Base-by-base conservation (phyloP, 1,140 invertebrate genomes). In the Hetaerina americana region DNA sequence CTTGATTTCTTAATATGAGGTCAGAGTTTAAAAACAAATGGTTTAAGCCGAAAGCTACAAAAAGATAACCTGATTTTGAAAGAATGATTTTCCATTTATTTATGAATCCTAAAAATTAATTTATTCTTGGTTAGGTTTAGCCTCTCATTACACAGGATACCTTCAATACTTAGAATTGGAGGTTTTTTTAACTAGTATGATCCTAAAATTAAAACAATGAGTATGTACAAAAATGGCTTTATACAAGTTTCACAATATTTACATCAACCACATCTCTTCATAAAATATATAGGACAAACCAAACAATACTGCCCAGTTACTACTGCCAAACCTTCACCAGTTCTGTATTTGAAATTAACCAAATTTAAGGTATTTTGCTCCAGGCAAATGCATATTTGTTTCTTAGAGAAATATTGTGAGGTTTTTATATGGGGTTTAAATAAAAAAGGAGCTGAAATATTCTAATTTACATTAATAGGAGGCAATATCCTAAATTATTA, bases 211-310 rank as follows among this genome's bases (percentile, higher is more conserved):
- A 57, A 57, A 57, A 57, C 40, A 57, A 57, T 57, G 40, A 57
- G 2, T 57, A 57, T 57, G 2, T 57, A 57, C 40, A 57, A 57
- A 57, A 57, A 57, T 18, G 40, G 22, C 40, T 57, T 57, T 57
- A 57, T 57, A 57, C 40, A 57, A 57, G 40, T 57, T 57, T 57
- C 40, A 57, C 40, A 57, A 57, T 57, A 57, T 57, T 57, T 57
- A 57, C 40, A 57, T 57, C 40, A 57, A 57, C 40, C 22, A 18
- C 40, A 57, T 57, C 40, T 57, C 40, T 57, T 57, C 40, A 18
- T 57, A 57, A 57, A 57, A 57, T 57, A 57, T 57, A 57, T 57
- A 57, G 40, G 40, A 57, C 40, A 57, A 57, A 57, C 40, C 40
- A 57, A 57, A 57, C 40, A 57, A 57, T 57, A 57, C 40, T 57